Base-by-base conservation (phyloP, 2,113 vertebrate genomes). In the Orycteropus afer region DNA sequence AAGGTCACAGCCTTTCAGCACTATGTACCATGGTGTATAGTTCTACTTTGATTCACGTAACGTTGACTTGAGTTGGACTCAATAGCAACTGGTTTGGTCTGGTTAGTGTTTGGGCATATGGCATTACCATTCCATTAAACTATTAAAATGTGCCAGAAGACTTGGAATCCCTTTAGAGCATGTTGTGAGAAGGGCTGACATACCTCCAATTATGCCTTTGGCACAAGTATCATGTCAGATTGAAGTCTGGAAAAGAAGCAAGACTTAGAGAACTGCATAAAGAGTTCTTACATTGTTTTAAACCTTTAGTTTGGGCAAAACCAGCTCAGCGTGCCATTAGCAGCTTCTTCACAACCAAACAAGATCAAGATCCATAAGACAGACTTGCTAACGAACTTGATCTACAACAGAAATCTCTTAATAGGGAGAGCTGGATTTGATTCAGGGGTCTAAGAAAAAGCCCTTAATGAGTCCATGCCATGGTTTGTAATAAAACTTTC, bases 81-180 rank as follows among this genome's bases (percentile, higher is more conserved):
- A 11, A 7, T 23, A 71, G 20, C 2, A 11, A 71, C n/a, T 71
- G 20, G 37, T 71, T 23, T 71, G 37, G 37, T 71, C 40, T 71
- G 69, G 69, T 92, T 76, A 65, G 78, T 89, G 87, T 95, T 91
- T 93, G 78, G 93, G 89, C 95, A 96, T 97, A 94, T 93, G 92
- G 89, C 91, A 42, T 61, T 63, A 74, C 77, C 90, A 14, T 47
- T 25, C 88, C 84, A 74, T 27, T 86, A 87, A 94, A 95, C 81
- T 89, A 93, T 88, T 82, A 82, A 73, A 73, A 45, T 42, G 67
- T 73, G 51, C 91, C 51, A 67, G 86, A 29, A 86, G 85, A 61
- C 69, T 86, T 92, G 86, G 91, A 95, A 86, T 89, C 53, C 81
- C 77, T 78, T 88, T 37, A 87, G 57, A 90, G 55, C 90, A 53